Evolutionary conservation across 2,113 vertebrate genomes (phyloP).

Genomic region (Erinaceus europaeus): DNA sequence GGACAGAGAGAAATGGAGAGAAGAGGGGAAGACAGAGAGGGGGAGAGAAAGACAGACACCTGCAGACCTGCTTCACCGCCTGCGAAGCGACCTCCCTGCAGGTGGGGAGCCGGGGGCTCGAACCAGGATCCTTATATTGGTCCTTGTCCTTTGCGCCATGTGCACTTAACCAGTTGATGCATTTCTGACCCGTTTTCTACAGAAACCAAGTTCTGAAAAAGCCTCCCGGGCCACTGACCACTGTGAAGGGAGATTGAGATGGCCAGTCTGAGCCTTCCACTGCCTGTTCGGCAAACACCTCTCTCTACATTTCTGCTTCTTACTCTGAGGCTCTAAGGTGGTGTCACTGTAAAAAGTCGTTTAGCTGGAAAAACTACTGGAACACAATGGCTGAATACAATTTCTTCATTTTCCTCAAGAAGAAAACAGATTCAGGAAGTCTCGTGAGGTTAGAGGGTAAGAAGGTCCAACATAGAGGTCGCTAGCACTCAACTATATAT

Average conservation of each 20-base stretch:
- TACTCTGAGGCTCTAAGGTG: neutral
- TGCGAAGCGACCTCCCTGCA: too few relatives aligned
- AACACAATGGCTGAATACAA: slow-evolving; percentile 6
- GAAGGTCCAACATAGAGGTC: neutral
- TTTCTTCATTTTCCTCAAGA: slow-evolving; percentile 15
- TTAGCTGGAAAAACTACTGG: neutral
- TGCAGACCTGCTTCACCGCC: too few relatives aligned
- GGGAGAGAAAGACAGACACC: too few relatives aligned
- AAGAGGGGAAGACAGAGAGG: too few relatives aligned
- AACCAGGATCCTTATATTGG: too few relatives aligned
- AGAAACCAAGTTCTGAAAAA: neutral
- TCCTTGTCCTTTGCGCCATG: too few relatives aligned
- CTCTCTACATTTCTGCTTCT: neutral
- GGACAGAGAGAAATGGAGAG: too few relatives aligned
- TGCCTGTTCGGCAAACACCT: neutral
- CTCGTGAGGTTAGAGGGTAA: neutral
- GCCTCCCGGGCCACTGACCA: neutral
- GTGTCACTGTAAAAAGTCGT: neutral
- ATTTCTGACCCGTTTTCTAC: neutral
- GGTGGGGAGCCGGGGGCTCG: too few relatives aligned
- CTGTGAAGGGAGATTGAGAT: neutral
- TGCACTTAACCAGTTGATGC: neutral
- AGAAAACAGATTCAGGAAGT: slow-evolving; percentile 7
- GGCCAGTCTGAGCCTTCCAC: too few relatives aligned
- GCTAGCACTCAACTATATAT: neutral